Evolutionary conservation across 2,113 vertebrate species (phyloP), one percentile per base, ranked within the genome.

Genomic region (Papio anubis): DNA sequence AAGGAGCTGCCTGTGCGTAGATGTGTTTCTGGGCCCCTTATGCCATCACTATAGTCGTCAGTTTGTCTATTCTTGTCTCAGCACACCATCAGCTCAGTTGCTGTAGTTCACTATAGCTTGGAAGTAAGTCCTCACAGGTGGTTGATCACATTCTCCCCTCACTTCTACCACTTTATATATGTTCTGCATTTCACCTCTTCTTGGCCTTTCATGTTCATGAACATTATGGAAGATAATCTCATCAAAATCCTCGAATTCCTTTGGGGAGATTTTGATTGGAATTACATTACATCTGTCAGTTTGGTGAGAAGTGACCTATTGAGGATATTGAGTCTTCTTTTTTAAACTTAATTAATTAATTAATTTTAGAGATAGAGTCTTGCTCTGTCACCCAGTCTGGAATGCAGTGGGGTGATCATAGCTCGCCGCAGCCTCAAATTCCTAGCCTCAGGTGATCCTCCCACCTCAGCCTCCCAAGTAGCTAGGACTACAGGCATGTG

Each of bases 61-160:
- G 1, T 8, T 61, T 38, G n/a, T 35, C 23, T 20, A 0, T 20
- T 32, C 43, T 27, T 32, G 50, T 38, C n/a, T 14, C 43, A 0
- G 30, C 3, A 0, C 8, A 21, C 4, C 43, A 16, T 8, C 0
- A 7, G 25, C 35, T 13, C 14, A 21, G 9, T 21, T 10, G 32
- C 64, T 32, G 0, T 25, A 6, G 7, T 72, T 43, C 13, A 6
- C 50, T 4, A 0, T 30, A 21, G 43, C 75, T 79, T 59, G 1
- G 8, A 18, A 64, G 2, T 4, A 18, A 73, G 40, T 68, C 85
- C 52, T 4, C 8, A 7, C 6, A 8, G 40, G 17, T 0, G 4
- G 16, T 4, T 17, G 48, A 13, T 27, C 32, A 7, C 16, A 38
- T 3, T 35, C 35, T 35, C 30, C 18, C 2, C 21, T 1, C 14